Percentiles rank a stretch among this genome's conserved stretches.
Conservation (phyloP, 2,888 invertebrate genomes). For the Cataglyphis cursor region DNA sequence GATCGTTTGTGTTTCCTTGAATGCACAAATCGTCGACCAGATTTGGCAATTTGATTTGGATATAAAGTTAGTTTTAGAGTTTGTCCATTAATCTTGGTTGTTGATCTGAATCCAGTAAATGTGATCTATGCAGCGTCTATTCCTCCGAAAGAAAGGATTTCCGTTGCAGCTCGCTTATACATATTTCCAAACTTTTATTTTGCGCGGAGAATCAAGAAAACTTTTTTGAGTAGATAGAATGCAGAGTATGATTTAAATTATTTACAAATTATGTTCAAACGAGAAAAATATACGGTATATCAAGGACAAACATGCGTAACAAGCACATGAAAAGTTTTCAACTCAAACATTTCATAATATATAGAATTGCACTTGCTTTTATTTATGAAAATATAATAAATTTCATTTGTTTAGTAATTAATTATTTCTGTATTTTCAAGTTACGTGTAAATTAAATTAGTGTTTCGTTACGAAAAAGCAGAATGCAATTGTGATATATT, state of each 20-base stretch:
- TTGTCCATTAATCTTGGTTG: constrained; percentile 56
- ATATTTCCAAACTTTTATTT: constrained; percentile 9
- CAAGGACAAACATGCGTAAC: neutral
- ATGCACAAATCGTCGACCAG: neutral
- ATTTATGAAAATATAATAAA: neutral
- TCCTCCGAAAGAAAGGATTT: constrained; percentile 30
- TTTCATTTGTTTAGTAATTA: neutral
- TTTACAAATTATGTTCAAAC: constrained; percentile 37
- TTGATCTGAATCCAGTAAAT: constrained; percentile 54
- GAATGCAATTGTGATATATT: neutral
- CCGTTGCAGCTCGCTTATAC: constrained; percentile 8
- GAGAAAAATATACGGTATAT: neutral
- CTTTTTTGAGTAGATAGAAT: constrained; percentile 10
- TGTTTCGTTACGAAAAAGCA: neutral
- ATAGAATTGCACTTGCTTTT: neutral
- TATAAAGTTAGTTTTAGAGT: constrained; percentile 50
- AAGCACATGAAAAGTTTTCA: constrained; percentile 26
- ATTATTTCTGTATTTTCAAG: neutral
- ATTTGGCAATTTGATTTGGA: constrained; percentile 47
- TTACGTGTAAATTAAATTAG: neutral
- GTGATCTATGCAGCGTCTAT: constrained; percentile 49
- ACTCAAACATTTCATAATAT: constrained; percentile 11
- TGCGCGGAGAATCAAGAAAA: constrained; percentile 4
- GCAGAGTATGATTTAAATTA: constrained; percentile 40
- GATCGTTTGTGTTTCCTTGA: constrained; percentile 15